These are phyloP conservation scores for Coracias cyanogaster DNA, from an alignment of 2,797 vertebrate genomes.

Conservation along the genomic window DNA sequence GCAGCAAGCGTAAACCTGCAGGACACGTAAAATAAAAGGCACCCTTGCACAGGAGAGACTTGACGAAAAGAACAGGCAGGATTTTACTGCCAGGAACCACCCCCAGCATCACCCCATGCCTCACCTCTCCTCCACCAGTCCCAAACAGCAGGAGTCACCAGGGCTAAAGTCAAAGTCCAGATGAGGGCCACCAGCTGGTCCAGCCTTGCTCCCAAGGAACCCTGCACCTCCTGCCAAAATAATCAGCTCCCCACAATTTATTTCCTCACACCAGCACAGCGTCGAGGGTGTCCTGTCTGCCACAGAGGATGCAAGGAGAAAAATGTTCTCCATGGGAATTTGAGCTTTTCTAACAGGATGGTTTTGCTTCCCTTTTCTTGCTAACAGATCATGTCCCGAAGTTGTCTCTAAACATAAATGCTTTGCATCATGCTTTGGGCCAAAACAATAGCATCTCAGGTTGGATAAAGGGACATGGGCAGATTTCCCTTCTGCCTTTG, in stretches of 20 bases:
- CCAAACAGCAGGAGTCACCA: not conserved
- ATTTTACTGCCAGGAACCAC: not conserved
- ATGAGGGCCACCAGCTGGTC: not conserved
- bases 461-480: fast-evolving
- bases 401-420: fast-evolving
- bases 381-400: fast-evolving
- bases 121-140: not conserved
- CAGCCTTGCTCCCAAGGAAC: not conserved
- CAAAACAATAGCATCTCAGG: not conserved
- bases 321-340: not conserved
- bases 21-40: not conserved
- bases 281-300: fast-evolving
- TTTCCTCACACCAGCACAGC: not conserved
- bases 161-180: not conserved
- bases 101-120: not conserved
- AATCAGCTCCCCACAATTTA: not conserved
- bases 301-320: not conserved
- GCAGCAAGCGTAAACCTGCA: not conserved
- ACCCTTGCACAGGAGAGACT: not conserved
- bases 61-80: not conserved
- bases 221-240: not conserved
- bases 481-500: not conserved
- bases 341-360: not conserved
- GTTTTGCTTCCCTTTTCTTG: not conserved
- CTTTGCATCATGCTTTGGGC: not conserved